These are phyloP conservation scores for Philereme vetulata DNA, from an alignment of 2,888 invertebrate species.

Conservation along the genomic window DNA sequence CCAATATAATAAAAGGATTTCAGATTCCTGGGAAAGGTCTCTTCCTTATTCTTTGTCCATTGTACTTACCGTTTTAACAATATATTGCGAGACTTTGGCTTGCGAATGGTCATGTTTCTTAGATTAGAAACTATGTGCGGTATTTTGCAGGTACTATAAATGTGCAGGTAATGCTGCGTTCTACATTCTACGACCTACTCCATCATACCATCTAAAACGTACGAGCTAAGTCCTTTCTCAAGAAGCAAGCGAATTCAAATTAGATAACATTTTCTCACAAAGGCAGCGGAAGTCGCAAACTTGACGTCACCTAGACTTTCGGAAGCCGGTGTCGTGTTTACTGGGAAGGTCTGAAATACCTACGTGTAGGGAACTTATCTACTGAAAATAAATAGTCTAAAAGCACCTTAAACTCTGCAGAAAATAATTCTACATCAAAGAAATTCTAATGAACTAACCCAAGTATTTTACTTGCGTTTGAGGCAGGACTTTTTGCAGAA, in stretches of 20 bases:
- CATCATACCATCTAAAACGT: constrained; percentile 19
- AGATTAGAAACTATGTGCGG: not conserved
- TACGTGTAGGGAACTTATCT: not conserved
- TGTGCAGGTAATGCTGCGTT: not conserved
- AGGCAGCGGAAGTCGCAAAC: constrained; percentile 19
- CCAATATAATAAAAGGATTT: too few relatives aligned
- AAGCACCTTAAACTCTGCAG: too few relatives aligned
- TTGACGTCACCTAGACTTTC: constrained; percentile 9
- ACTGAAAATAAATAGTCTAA: not conserved
- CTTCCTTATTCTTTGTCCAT: too few relatives aligned
- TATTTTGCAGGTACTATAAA: constrained; percentile 6
- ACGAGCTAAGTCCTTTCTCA: constrained; percentile 20
- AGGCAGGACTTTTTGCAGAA: too few relatives aligned
- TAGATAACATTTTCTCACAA: constrained; percentile 37
- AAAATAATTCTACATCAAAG: too few relatives aligned
- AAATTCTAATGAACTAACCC: too few relatives aligned
- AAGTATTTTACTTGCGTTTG: too few relatives aligned
- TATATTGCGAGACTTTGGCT: too few relatives aligned
- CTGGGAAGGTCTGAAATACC: not conserved
- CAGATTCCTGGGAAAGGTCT: too few relatives aligned
- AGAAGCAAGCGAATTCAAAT: constrained; percentile 36
- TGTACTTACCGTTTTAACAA: too few relatives aligned
- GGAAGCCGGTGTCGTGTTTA: constrained; percentile 5
- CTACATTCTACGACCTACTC: constrained; percentile 21
- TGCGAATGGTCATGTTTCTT: not conserved